Evolutionary conservation across 2,888 invertebrate species (phyloP).

Genomic region (Synanthedon vespiformis): DNA sequence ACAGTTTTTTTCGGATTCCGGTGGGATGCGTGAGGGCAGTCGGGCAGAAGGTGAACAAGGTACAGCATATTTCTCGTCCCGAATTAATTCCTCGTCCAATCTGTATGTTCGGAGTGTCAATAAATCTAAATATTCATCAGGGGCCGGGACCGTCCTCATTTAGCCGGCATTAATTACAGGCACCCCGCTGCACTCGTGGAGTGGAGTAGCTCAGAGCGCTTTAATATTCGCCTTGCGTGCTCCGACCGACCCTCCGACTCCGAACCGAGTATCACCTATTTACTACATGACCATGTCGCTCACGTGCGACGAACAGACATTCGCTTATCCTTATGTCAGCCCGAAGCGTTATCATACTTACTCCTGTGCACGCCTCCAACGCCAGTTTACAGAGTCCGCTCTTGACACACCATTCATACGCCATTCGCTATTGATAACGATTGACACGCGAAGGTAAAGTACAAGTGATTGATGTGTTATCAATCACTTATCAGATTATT

Average conservation of each 20-base stretch:
- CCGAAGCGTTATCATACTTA: too few species aligned
- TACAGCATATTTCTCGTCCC: conserved; percentile 17
- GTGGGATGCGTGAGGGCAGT: not conserved
- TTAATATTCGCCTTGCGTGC: conserved; percentile 20
- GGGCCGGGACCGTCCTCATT: conserved; percentile 14
- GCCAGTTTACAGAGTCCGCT: too few species aligned
- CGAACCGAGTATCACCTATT: not conserved
- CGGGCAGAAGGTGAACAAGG: not conserved
- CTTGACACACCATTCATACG: too few species aligned
- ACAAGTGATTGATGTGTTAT: too few species aligned
- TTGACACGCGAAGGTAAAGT: too few species aligned
- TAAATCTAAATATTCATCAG: conserved; percentile 46
- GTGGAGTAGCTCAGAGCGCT: conserved; percentile 1
- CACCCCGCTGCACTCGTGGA: conserved; percentile 9
- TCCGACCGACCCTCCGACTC: conserved; percentile 4
- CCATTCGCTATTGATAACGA: too few species aligned
- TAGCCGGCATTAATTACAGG: conserved; percentile 23
- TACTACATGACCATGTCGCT: not conserved
- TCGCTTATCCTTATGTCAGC: too few species aligned
- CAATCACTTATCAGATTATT: too few species aligned
- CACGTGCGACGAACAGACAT: too few species aligned
- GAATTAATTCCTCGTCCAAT: conserved; percentile 13
- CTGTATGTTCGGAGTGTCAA: conserved; percentile 25
- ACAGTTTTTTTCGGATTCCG: too few species aligned
- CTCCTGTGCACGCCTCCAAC: too few species aligned